These are phyloP conservation scores for Rhinichthys klamathensis DNA, from an alignment of 2,113 vertebrate genomes.

Conservation along the genomic window DNA sequence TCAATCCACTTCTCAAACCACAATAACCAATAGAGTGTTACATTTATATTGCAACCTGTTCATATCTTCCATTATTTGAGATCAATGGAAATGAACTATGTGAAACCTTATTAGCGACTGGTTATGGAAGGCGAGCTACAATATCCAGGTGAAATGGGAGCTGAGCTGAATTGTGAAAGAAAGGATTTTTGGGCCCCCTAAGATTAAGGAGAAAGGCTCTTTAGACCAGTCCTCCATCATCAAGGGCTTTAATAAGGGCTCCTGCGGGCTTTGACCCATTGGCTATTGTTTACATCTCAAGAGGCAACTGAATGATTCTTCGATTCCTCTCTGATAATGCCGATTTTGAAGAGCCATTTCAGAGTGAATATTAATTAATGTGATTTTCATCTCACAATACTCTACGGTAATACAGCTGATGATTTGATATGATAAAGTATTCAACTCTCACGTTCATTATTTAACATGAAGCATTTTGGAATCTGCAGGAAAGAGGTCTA, in stretches of 20 bases:
- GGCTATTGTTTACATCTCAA: conserved; percentile 23
- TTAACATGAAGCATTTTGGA: neutral
- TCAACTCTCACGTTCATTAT: neutral
- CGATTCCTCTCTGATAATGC: conserved; percentile 4
- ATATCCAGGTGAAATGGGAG: conserved; percentile 33
- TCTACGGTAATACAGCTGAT: neutral
- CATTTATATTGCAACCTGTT: neutral
- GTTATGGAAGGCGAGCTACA: neutral
- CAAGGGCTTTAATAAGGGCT: conserved; percentile 6
- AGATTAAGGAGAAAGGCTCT: conserved; percentile 11
- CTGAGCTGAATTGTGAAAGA: conserved; percentile 3
- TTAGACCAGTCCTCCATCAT: conserved; percentile 36
- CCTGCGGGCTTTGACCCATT: neutral
- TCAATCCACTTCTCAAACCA: neutral
- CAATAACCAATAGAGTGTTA: neutral
- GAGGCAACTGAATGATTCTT: conserved; percentile 26
- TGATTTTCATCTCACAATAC: conserved; percentile 5
- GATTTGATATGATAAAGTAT: neutral
- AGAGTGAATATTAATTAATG: conserved; percentile 14
- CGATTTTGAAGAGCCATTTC: conserved; percentile 16
- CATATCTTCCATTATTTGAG: neutral
- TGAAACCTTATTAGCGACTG: neutral
- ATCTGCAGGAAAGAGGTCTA: neutral
- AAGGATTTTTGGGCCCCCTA: conserved; percentile 32
- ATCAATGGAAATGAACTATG: conserved; percentile 10